Percentiles rank a stretch among this genome's conserved stretches.
phyloP scores from a whole-genome alignment of 1,140 invertebrate genomes.

The Sycophaga agraensis region DNA sequence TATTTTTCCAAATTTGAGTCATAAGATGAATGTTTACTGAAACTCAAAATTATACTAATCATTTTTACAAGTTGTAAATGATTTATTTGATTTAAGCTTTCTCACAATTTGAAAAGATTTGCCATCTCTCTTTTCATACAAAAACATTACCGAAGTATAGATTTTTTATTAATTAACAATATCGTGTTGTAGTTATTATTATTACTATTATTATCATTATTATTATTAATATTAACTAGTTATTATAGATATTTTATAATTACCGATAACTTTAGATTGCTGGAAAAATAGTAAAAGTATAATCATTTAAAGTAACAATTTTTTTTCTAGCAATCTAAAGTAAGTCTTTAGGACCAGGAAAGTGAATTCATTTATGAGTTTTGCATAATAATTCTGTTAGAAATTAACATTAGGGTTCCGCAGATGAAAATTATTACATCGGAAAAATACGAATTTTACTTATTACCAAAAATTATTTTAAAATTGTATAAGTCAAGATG shows the following conservation, averaged over 20 bases:
- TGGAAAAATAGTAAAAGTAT: too few relatives aligned
- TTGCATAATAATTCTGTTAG: conserved; percentile 9
- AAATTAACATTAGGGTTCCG: neutral
- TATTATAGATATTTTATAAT: conserved; percentile 9
- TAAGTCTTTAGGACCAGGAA: too few relatives aligned
- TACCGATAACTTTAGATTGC: neutral
- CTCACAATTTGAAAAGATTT: neutral
- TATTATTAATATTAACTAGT: neutral
- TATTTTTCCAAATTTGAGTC: conserved; percentile 1
- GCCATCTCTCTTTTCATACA: neutral
- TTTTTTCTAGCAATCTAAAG: too few relatives aligned
- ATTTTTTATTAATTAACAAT: conserved; percentile 31
- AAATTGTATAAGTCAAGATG: neutral
- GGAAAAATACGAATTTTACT: conserved; percentile 17
- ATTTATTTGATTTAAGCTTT: too few relatives aligned
- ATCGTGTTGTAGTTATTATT: conserved; percentile 18
- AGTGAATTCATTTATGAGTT: neutral
- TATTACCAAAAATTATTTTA: conserved; percentile 11
- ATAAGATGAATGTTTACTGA: too few relatives aligned
- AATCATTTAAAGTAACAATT: too few relatives aligned
- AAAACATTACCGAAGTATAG: conserved; percentile 16
- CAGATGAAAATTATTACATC: neutral
- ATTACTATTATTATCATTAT: neutral
- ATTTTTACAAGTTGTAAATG: too few relatives aligned
- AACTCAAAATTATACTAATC: too few relatives aligned